Evolutionary conservation across 2,797 vertebrate species (phyloP).

Genomic region (Melanotaenia nigrans): DNA sequence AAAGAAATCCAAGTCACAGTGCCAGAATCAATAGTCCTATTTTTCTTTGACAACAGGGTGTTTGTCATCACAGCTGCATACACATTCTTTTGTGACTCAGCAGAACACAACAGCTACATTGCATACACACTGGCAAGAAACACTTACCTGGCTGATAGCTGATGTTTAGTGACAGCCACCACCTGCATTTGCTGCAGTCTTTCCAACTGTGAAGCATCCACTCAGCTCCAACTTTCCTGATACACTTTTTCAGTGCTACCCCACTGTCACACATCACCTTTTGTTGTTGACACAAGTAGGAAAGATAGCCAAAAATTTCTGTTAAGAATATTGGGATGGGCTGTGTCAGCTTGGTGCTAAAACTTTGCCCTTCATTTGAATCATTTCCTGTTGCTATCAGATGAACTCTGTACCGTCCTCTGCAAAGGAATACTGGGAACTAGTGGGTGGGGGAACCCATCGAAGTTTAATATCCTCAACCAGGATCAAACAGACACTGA

Average conservation of each 20-base stretch:
- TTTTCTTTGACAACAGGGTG: conserved; percentile 15
- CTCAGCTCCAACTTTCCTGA: conserved; percentile 14
- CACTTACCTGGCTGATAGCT: conserved; percentile 19
- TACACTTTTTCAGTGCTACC: neutral
- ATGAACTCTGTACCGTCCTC: conserved; percentile 45
- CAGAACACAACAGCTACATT: neutral
- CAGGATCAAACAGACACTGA: conserved; percentile 75
- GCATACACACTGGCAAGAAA: conserved; percentile 11
- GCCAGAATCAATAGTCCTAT: conserved; percentile 8
- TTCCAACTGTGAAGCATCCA: conserved; percentile 8
- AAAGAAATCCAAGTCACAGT: neutral
- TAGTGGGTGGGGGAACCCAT: conserved; percentile 54
- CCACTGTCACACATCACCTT: conserved; percentile 42
- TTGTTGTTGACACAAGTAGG: conserved; percentile 39
- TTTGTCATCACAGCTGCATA: conserved; percentile 4
- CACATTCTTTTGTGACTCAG: conserved; percentile 22
- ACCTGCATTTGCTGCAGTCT: neutral
- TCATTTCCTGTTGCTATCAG: conserved; percentile 54
- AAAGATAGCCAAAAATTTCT: conserved; percentile 49
- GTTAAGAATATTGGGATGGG: conserved; percentile 20
- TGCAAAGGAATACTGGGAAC: conserved; percentile 34
- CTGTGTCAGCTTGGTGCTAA: conserved; percentile 36
- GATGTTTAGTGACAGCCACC: conserved; percentile 25
- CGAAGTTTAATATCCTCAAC: conserved; percentile 76
- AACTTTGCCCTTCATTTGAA: conserved; percentile 38